These are phyloP conservation scores for Megalops cyprinoides DNA, from an alignment of 2,797 vertebrate genomes.

Conservation along the genomic window DNA sequence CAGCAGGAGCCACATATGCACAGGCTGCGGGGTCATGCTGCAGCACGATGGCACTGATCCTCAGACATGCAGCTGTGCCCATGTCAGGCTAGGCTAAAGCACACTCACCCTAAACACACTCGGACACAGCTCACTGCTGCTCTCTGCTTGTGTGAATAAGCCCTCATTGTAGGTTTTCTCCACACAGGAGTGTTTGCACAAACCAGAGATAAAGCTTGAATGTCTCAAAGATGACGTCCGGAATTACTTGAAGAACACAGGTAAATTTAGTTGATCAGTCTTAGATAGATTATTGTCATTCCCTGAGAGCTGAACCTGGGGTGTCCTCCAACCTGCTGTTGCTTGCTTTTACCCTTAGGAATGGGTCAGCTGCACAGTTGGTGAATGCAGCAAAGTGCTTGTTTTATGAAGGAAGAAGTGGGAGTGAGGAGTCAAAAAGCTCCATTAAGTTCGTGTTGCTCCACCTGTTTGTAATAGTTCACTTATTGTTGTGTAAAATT, in stretches of 20 bases:
- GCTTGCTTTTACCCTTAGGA: not conserved
- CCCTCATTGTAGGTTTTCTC: not conserved
- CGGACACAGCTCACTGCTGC: not conserved
- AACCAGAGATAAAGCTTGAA: constrained; percentile 88
- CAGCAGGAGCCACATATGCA: not conserved
- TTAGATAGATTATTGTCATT: not conserved
- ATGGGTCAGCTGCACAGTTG: not conserved
- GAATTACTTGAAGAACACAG: constrained; percentile 87
- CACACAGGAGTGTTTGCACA: constrained; percentile 89
- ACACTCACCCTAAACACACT: not conserved
- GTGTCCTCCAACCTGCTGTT: too few species aligned
- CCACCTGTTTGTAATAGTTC: too few species aligned
- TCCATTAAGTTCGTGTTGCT: too few species aligned
- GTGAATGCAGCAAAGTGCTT: too few species aligned
- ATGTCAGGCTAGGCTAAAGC: not conserved
- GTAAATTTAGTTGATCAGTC: constrained; percentile 57
- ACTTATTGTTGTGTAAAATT: too few species aligned
- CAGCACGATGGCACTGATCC: not conserved
- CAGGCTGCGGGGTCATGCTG: not conserved
- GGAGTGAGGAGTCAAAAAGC: too few species aligned
- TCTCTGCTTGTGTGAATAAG: not conserved
- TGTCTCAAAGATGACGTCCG: constrained; percentile 94
- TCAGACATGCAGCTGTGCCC: not conserved
- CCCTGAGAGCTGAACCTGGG: too few species aligned
- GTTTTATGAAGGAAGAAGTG: too few species aligned